A percentile compares a stretch with the other conserved stretches of the same genome.
Conservation (phyloP, 2,797 vertebrate species). For the Mareca penelope region DNA sequence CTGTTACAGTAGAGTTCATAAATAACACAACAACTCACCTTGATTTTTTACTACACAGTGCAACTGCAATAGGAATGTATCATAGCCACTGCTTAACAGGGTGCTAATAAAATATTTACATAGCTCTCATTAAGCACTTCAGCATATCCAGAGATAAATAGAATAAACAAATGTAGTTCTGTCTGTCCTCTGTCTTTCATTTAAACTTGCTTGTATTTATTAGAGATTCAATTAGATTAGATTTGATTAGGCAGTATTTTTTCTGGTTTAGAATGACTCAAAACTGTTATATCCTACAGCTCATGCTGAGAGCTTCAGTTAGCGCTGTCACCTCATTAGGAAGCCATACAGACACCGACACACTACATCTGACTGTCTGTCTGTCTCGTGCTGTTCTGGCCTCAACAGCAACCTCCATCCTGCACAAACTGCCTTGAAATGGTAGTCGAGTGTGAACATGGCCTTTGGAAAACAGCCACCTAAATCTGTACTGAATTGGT, state of each 20-base stretch:
- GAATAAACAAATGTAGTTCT: background rate
- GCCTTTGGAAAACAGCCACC: background rate
- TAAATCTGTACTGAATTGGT: background rate
- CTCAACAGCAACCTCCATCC: background rate
- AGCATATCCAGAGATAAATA: background rate
- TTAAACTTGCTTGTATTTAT: background rate
- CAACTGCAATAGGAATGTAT: background rate
- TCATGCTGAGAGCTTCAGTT: background rate
- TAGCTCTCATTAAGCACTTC: background rate
- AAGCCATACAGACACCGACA: background rate
- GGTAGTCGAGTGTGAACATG: background rate
- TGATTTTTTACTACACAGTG: background rate
- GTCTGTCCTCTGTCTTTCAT: background rate
- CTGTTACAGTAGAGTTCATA: background rate
- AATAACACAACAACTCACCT: background rate
- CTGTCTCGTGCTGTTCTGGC: background rate
- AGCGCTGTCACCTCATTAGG: background rate
- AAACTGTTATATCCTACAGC: background rate
- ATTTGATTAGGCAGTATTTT: background rate
- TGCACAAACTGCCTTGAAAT: background rate
- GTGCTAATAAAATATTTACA: background rate
- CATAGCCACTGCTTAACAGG: background rate
- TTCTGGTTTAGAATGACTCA: background rate
- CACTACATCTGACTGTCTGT: background rate
- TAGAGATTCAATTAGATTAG: background rate